These are phyloP conservation scores for Latrodectus geometricus DNA, from an alignment of 1,140 invertebrate species.

Conservation along the genomic window DNA sequence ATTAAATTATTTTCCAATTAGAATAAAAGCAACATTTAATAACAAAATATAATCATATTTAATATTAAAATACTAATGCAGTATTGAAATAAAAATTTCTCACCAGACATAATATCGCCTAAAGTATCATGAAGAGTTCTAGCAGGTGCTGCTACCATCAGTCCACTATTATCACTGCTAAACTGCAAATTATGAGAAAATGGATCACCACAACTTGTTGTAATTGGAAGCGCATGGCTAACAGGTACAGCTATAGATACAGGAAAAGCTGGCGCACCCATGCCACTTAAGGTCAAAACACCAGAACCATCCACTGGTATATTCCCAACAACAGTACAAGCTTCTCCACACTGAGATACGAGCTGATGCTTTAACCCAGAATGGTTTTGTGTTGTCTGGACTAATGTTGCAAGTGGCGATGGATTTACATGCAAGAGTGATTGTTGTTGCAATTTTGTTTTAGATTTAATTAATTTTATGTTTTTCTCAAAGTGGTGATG, in stretches of 20 bases:
- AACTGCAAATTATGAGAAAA: conserved; percentile 48
- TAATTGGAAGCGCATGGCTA: conserved; percentile 32
- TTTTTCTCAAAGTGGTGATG: conserved; percentile 64
- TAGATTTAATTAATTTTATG: conserved; percentile 36
- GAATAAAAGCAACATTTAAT: too few species aligned
- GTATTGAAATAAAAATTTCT: background rate
- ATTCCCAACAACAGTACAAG: conserved; percentile 64
- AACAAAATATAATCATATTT: too few species aligned
- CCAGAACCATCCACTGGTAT: conserved; percentile 62
- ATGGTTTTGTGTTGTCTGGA: conserved; percentile 62
- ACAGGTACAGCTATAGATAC: conserved; percentile 62
- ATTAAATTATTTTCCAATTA: too few species aligned
- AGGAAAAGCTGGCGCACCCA: conserved; percentile 61
- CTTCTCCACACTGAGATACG: conserved; percentile 56
- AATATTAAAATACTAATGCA: too few species aligned
- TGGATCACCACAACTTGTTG: conserved; percentile 43
- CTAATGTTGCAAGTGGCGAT: conserved; percentile 57
- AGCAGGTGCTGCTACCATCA: conserved; percentile 64
- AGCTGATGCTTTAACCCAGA: conserved; percentile 39
- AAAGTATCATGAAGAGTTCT: conserved; percentile 63
- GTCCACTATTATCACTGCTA: conserved; percentile 52
- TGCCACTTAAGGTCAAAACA: conserved; percentile 59
- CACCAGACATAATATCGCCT: conserved; percentile 63
- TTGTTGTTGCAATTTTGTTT: conserved; percentile 40
- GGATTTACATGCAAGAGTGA: conserved; percentile 60